Base-by-base conservation (phyloP, 2,797 vertebrate genomes). In the Neosalanx taihuensis region DNA sequence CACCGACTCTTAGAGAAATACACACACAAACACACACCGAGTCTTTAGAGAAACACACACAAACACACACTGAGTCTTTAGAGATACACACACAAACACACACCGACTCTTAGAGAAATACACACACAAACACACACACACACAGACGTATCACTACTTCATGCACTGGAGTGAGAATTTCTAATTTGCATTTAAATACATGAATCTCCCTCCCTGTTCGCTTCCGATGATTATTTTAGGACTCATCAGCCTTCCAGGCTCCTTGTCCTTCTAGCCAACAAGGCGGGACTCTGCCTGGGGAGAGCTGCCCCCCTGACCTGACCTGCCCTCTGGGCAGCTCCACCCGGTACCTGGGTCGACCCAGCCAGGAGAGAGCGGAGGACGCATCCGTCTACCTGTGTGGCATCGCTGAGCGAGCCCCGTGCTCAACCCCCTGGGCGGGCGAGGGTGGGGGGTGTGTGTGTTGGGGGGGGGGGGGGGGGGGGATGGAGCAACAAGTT, bases 141-240 rank as follows among this genome's bases (percentile, higher is more conserved):
- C n/a, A 20, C 58, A 53, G 77, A 10, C 1, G 51, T 29, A 67
- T 7, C 33, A 20, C 6, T 0, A 10, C 17, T 0, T 17, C 59
- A 63, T 5, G 15, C 3, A 29, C 61, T 35, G 18, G 46, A 15
- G 57, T 46, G 71, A 56, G 60, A 41, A 75, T 87, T 85, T 84
- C 67, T 72, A 81, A 89, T 89, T 88, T 89, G 79, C 85, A 87
- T 87, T 84, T 87, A 83, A 79, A 88, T 87, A 64, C 51, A 37
- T 67, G 68, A 80, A 77, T 79, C 49, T 64, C 68, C 56, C 33
- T 23, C 31, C 58, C 74, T 37, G 63, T 64, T 67, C 73, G 69
- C 72, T 60, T 59, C 56, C 58, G 71, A 67, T 63, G 15, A 37
- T 5, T 1, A 72, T 56, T 70, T 26, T 59, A 23, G 63, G 64